Percentiles rank a stretch among this genome's conserved stretches.
Conservation (phyloP, 2,797 vertebrate species). For the Pseudochirops corinnae region DNA sequence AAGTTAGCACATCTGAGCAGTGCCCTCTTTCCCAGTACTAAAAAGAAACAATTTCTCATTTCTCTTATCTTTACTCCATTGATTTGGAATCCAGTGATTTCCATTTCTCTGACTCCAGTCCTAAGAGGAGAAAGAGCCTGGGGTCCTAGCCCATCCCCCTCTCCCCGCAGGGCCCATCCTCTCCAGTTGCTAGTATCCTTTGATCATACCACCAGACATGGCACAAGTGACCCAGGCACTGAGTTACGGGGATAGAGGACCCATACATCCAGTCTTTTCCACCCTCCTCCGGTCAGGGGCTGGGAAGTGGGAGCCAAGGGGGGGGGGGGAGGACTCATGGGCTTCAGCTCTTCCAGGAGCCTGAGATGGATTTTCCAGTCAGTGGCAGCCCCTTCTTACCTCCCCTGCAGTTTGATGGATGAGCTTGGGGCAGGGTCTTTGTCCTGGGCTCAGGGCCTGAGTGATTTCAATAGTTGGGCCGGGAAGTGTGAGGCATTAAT, state of each 20-base stretch:
- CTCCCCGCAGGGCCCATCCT: not conserved
- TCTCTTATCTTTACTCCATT: not conserved
- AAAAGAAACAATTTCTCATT: not conserved
- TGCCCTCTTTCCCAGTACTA: not conserved
- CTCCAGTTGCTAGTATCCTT: slow-evolving; percentile 50
- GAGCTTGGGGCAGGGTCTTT: slow-evolving; percentile 56
- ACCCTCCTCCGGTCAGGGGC: slow-evolving; percentile 31
- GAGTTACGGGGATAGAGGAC: slow-evolving; percentile 73
- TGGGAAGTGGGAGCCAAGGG: not conserved
- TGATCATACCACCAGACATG: slow-evolving; percentile 38
- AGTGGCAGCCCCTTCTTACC: not conserved
- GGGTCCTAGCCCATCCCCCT: rapidly evolving
- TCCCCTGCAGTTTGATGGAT: slow-evolving; percentile 68
- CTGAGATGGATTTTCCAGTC: not conserved
- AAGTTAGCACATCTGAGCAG: not conserved
- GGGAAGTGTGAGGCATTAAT: not conserved
- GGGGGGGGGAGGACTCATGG: not conserved
- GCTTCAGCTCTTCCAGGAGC: not conserved
- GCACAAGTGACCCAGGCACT: slow-evolving; percentile 54
- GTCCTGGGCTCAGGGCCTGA: slow-evolving; percentile 19
- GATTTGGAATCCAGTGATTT: not conserved
- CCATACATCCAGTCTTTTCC: slow-evolving; percentile 64
- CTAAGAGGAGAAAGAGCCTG: not conserved
- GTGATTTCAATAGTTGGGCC: not conserved
- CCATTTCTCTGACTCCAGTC: not conserved